Base-by-base conservation (phyloP, 2,888 invertebrate species). In the Tenthredo notha region DNA sequence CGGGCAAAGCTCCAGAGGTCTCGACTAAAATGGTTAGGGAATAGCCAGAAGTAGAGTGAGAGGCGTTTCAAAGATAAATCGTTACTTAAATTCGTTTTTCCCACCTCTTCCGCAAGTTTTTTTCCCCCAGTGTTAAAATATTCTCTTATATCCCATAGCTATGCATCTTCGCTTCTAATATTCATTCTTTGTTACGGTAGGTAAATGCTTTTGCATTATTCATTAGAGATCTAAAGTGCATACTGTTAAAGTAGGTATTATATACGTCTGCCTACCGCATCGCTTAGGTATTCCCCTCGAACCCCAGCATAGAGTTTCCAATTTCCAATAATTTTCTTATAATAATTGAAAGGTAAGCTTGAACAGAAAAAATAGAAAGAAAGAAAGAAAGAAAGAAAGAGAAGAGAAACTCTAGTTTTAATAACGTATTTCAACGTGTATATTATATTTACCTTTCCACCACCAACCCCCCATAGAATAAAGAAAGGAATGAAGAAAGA, bases 131-230 rank as follows among this genome's bases (percentile, higher is more conserved):
- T 18, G 74, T 74, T 74, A 74, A 40, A 74, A 74, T 74, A 74
- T 74, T 47, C 43, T 25, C n/a, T 33, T 33, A 33, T 67, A 67
- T 67, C 33, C 33, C 33, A 33, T 25, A 67, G 67, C n/a, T 25
- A 50, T 50, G 50, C 50, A 75, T 50, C 75, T 25, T 75, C 47
- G 50, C 50, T 33, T 47, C 47, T 75, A 50, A 75, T 75, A 47
- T 75, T 75, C 75, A 50, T 75, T 50, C 75, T 75, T 75, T 47
- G 15, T 75, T 75, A 75, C 25, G 18, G 21, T 18, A 29, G 47
- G 33, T 50, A 75, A 75, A 75, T 50, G 50, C 75, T 50, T 50
- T 18, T 75, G 75, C 75, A 75, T 75, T 75, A 75, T 75, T 75
- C 75, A 75, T 75, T 5, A 9, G 21, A 21, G 43, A 72, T 72